phyloP scores from a whole-genome alignment of 2,797 vertebrate genomes.

The Acanthurus lineatus region DNA sequence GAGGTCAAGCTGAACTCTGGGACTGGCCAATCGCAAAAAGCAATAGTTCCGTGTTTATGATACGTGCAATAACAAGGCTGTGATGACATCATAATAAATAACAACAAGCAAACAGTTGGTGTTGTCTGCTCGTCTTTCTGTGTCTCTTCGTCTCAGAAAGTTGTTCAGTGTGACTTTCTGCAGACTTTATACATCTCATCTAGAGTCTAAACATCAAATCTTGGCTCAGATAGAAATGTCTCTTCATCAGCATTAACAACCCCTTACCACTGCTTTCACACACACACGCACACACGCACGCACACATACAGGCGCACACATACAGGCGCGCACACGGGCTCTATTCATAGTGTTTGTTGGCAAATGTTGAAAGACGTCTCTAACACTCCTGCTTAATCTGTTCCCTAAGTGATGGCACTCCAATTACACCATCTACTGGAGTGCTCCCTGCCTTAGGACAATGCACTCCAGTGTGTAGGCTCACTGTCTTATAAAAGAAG shows the following conservation, averaged over 20 bases:
- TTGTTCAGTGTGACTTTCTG: slow-evolving; percentile 2
- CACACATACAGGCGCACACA: slow-evolving; percentile 22
- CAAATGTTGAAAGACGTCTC: slow-evolving; percentile 74
- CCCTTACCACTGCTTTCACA: slow-evolving; percentile 42
- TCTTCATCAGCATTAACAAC: slow-evolving; percentile 42
- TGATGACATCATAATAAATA: slow-evolving; percentile 86
- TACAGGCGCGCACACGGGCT: slow-evolving; percentile 47
- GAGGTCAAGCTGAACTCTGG: slow-evolving; percentile 61
- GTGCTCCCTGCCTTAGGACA: slow-evolving; percentile 58
- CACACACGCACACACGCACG: slow-evolving; percentile 12
- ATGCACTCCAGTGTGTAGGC: slow-evolving; percentile 50
- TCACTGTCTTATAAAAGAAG: slow-evolving; percentile 9
- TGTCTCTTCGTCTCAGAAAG: slow-evolving; percentile 25
- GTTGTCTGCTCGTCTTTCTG: slow-evolving; percentile 60
- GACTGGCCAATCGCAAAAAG: slow-evolving; percentile 77
- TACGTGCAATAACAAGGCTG: slow-evolving; percentile 85
- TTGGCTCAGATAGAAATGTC: slow-evolving; percentile 25
- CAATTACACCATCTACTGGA: slow-evolving; percentile 74
- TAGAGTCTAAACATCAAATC: slow-evolving; percentile 25
- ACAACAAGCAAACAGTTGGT: slow-evolving; percentile 66
- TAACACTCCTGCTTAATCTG: slow-evolving; percentile 69
- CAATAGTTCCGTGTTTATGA: slow-evolving; percentile 83
- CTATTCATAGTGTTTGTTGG: slow-evolving; percentile 73
- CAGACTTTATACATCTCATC: slow-evolving; percentile 23
- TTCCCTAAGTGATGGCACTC: slow-evolving; percentile 74